Evolutionary conservation across 2,888 invertebrate genomes (phyloP).

Genomic region (Oscheius sp.): DNA sequence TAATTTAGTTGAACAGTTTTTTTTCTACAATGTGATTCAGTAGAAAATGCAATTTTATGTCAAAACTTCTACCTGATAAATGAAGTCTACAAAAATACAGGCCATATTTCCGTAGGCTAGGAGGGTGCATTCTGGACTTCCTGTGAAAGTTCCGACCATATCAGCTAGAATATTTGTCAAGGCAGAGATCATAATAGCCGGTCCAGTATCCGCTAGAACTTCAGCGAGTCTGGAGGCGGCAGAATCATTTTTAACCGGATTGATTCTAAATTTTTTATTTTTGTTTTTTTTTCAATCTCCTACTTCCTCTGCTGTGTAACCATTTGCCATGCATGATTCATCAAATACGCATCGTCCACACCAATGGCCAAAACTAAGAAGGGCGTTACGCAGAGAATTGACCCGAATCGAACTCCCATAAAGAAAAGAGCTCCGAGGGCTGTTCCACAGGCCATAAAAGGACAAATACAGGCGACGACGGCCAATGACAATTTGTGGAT

Average conservation of each 20-base stretch:
- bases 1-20: background rate
- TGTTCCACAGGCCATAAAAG: conserved; percentile 68
- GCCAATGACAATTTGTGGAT: conserved; percentile 63
- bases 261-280: conserved; percentile 24
- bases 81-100: conserved; percentile 59
- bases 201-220: conserved; percentile 65
- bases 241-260: conserved; percentile 46
- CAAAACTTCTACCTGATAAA: conserved; percentile 50
- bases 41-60: too few species aligned
- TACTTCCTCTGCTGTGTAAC: conserved; percentile 48
- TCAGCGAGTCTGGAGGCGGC: conserved; percentile 52
- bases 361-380: conserved; percentile 66
- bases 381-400: conserved; percentile 62
- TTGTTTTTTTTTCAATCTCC: background rate
- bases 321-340: conserved; percentile 67
- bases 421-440: conserved; percentile 62
- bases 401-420: conserved; percentile 62
- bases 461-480: conserved; percentile 63
- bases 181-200: conserved; percentile 66
- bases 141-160: conserved; percentile 63
- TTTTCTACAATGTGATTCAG: too few species aligned
- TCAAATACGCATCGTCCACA: conserved; percentile 67
- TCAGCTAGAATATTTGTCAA: conserved; percentile 67
- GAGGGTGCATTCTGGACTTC: conserved; percentile 65
- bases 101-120: conserved; percentile 64